phyloP scores from a whole-genome alignment of 2,113 vertebrate species.

The Euleptes europaea region DNA sequence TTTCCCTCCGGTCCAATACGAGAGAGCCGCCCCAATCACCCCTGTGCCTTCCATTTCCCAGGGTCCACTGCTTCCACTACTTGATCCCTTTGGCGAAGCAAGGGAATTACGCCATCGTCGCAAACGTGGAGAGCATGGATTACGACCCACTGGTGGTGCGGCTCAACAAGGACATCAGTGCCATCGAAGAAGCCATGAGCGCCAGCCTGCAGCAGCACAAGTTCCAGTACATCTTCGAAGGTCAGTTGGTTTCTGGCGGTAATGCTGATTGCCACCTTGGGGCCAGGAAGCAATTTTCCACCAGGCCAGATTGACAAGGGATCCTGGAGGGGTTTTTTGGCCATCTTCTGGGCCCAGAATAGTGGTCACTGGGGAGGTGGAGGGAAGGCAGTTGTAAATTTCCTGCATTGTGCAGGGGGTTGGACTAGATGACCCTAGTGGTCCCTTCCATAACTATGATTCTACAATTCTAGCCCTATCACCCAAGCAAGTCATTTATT shows the following conservation, averaged over 20 bases:
- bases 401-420: too few species aligned
- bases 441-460: too few species aligned
- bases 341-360: too few species aligned
- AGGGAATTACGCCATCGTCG: constrained; percentile 96
- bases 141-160: constrained; percentile 96
- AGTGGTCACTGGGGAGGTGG: too few species aligned
- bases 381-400: too few species aligned
- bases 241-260: constrained; percentile 58
- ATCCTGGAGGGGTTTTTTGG: too few species aligned
- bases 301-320: too few species aligned
- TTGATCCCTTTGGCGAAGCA: constrained; percentile 95
- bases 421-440: too few species aligned
- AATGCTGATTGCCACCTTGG: too few species aligned
- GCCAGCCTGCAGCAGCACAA: constrained; percentile 97
- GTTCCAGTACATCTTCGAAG: constrained; percentile 99
- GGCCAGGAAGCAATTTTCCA: too few species aligned
- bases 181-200: constrained; percentile 94
- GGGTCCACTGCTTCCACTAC: constrained; percentile 98
- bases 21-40: fast-evolving
- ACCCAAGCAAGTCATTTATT: too few species aligned
- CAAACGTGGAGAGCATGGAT: constrained; percentile 99
- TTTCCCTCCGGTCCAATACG: neutral
- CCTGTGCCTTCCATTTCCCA: constrained; percentile 55
- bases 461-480: too few species aligned
- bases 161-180: constrained; percentile 97